phyloP scores from a whole-genome alignment of 2,888 invertebrate genomes.

The Drosophila maculinotata region DNA sequence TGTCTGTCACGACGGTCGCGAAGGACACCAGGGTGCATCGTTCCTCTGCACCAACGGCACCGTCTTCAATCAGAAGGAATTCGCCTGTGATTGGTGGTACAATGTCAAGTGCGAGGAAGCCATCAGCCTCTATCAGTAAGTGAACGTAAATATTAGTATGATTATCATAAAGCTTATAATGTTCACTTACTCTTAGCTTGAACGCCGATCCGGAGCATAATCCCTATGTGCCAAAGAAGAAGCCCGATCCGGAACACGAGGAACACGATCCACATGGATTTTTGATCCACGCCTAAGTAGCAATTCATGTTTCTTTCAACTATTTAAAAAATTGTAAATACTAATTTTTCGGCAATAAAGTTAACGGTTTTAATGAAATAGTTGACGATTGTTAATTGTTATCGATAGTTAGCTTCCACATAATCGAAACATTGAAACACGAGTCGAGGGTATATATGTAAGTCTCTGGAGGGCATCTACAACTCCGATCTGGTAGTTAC shows the following conservation, averaged over 20 bases:
- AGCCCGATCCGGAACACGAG: slow-evolving; percentile 82
- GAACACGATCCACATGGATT: slow-evolving; percentile 78
- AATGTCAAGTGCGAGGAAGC: slow-evolving; percentile 93
- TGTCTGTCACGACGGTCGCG: slow-evolving; percentile 94
- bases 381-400: too few relatives aligned
- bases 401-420: slow-evolving; percentile 74
- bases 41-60: slow-evolving; percentile 95
- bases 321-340: slow-evolving; percentile 28
- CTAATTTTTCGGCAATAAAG: slow-evolving; percentile 20
- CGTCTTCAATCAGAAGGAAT: slow-evolving; percentile 93
- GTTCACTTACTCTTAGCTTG: slow-evolving; percentile 86
- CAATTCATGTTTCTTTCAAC: background rate
- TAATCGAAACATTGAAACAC: slow-evolving; percentile 86
- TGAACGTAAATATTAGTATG: slow-evolving; percentile 12
- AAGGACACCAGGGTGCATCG: slow-evolving; percentile 92
- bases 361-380: too few relatives aligned
- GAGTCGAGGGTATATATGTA: slow-evolving; percentile 92
- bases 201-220: slow-evolving; percentile 93
- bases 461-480: slow-evolving; percentile 90
- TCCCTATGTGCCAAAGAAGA: slow-evolving; percentile 91
- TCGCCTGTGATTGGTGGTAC: slow-evolving; percentile 96
- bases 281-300: slow-evolving; percentile 79
- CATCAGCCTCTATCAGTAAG: slow-evolving; percentile 90
- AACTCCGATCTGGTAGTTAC: slow-evolving; percentile 83
- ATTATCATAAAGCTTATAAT: too few relatives aligned